Conservation (phyloP, 2,113 vertebrate species). For the Coturnix japonica region DNA sequence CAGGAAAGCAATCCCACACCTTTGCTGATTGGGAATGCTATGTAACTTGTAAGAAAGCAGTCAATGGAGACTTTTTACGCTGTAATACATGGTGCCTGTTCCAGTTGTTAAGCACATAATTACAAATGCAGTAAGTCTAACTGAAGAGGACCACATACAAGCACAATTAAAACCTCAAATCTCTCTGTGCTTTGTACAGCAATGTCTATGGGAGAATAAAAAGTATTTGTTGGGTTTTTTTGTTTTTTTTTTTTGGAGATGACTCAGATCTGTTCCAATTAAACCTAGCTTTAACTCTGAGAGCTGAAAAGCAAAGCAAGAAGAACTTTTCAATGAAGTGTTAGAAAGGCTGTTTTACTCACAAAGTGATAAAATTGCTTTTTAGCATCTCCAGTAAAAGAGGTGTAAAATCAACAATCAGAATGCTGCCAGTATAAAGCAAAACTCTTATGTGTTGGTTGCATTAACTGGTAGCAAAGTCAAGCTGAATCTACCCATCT, state of each 20-base stretch:
- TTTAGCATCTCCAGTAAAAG: neutral
- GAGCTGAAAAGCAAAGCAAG: neutral
- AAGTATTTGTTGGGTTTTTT: too few species aligned
- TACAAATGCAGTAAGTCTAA: constrained; percentile 21
- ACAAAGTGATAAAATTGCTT: neutral
- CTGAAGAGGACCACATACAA: neutral
- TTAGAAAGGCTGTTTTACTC: neutral
- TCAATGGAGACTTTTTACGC: constrained; percentile 10
- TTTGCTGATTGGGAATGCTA: neutral
- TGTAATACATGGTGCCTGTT: neutral
- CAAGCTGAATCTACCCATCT: neutral
- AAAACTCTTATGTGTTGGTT: neutral
- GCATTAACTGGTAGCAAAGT: neutral
- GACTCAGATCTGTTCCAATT: neutral
- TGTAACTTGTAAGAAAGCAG: constrained; percentile 13
- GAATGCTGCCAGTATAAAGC: neutral
- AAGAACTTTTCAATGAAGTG: neutral
- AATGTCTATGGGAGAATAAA: neutral
- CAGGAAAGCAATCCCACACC: constrained; percentile 28
- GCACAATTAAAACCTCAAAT: neutral
- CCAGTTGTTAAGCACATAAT: constrained; percentile 37
- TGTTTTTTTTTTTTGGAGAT: neutral
- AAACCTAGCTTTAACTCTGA: neutral
- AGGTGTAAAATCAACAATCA: neutral
- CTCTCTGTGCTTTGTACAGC: constrained; percentile 9